phyloP scores from a whole-genome alignment of 2,888 invertebrate genomes.

The Hydrotaea cyrtoneurina region DNA sequence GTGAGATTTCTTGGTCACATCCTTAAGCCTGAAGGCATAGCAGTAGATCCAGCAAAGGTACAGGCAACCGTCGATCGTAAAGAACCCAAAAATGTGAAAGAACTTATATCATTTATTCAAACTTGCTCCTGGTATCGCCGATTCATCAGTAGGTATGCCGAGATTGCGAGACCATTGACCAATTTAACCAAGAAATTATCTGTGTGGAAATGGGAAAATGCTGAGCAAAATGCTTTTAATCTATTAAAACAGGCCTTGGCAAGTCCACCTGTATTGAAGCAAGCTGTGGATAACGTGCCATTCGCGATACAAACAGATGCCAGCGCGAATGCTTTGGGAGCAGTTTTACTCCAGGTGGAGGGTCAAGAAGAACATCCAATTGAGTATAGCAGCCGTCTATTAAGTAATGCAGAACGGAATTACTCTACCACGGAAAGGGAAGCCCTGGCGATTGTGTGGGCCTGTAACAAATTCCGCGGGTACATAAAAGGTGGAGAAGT shows the following conservation, averaged over 20 bases:
- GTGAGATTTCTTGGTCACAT: slow-evolving; percentile 55
- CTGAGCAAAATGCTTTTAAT: too few species aligned
- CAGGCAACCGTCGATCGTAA: too few species aligned
- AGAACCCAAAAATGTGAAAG: slow-evolving; percentile 41
- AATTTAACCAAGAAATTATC: slow-evolving; percentile 52
- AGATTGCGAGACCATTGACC: slow-evolving; percentile 46
- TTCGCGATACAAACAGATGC: slow-evolving; percentile 38
- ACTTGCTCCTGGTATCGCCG: slow-evolving; percentile 57
- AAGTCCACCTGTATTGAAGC: slow-evolving; percentile 5
- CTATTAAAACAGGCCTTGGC: background rate
- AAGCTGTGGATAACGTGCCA: slow-evolving; percentile 36
- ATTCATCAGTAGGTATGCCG: slow-evolving; percentile 45
- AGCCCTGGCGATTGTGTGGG: slow-evolving; percentile 67
- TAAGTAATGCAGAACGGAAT: background rate
- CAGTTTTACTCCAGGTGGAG: slow-evolving; percentile 64
- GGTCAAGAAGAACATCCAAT: slow-evolving; percentile 68
- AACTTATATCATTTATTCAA: slow-evolving; percentile 52
- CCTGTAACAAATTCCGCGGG: slow-evolving; percentile 73
- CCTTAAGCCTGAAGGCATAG: slow-evolving; percentile 38
- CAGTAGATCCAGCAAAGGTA: slow-evolving; percentile 36
- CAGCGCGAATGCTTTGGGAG: slow-evolving; percentile 43
- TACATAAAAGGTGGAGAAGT: background rate
- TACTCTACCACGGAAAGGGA: background rate
- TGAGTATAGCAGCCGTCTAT: slow-evolving; percentile 60
- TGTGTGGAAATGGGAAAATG: too few species aligned